Evolutionary conservation across 1,140 invertebrate genomes (phyloP).

Genomic region (Papilio aristodemus): DNA sequence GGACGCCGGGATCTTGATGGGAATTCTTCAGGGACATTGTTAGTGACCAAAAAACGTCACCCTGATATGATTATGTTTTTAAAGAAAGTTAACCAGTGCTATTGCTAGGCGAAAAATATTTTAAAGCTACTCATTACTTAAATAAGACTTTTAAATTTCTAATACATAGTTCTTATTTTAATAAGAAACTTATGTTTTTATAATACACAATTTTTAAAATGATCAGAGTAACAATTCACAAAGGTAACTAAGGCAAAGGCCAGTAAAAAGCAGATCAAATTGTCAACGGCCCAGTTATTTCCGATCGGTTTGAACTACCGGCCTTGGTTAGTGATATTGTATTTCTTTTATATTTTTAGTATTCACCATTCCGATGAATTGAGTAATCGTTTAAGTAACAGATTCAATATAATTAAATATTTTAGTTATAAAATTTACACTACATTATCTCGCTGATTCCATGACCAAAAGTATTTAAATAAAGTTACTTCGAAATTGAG

Average conservation of each 20-base stretch:
- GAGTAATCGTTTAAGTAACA: background rate
- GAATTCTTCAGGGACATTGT: conserved; percentile 44
- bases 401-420: background rate
- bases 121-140: background rate
- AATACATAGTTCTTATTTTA: too few relatives aligned
- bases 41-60: conserved; percentile 41
- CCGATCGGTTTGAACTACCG: background rate
- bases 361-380: background rate
- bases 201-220: background rate
- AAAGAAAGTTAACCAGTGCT: conserved; percentile 32
- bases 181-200: too few relatives aligned
- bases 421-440: background rate
- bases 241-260: background rate
- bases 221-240: background rate
- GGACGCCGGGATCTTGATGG: conserved; percentile 43
- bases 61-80: conserved; percentile 53
- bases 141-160: background rate
- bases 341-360: background rate
- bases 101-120: conserved; percentile 25
- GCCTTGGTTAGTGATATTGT: conserved; percentile 11
- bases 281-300: conserved; percentile 8
- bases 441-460: background rate
- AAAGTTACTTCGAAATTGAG: too few relatives aligned
- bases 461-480: too few relatives aligned
- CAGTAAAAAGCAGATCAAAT: conserved; percentile 5